Evolutionary conservation across 2,113 vertebrate species (phyloP), one percentile per base, ranked within the genome.

Genomic region (Pipa parva): DNA sequence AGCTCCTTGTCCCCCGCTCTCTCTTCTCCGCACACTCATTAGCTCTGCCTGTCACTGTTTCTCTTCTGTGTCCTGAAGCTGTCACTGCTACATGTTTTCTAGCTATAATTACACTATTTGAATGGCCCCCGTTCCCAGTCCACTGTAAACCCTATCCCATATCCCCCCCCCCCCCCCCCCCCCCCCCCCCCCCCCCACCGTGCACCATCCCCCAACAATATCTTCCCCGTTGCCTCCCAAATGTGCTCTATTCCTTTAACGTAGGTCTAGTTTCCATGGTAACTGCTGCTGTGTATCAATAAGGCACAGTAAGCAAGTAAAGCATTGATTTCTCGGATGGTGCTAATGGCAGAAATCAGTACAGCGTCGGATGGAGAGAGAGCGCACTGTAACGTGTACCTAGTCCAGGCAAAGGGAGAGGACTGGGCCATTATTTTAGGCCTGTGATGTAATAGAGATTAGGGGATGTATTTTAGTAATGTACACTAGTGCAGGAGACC

Each of bases 241-340:
- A 39, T 56, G 27, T 15, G 24, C 15, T 29, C 71, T 37, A 17
- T 57, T 65, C 60, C 51, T 48, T 27, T 50, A 48, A 51, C 45
- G 55, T 22, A 60, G 55, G 46, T 37, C 61, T 39, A 31, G 67
- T 80, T 81, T 77, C 78, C 74, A 63, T 76, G 57, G 74, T 67
- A 80, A 74, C 62, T 1, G 67, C 73, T 59, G 73, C 72, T 71
- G 59, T 62, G 58, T 58, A 75, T 55, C 5, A 21, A 68, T 74
- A 69, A 68, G 45, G 48, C 64, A 51, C 55, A 39, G 55, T 68
- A 49, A 59, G 64, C 55, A 59, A 50, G 54, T 50, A 28, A 7
- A 13, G n/a, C 42, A 68, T 68, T 68, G 64, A 68, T 68, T 56
- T 39, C 29, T 50, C 42, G 48, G 46, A 68, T 59, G 48, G 50